Conservation (phyloP, 1,140 invertebrate species). For the Phymorhynchus buccinoides region DNA sequence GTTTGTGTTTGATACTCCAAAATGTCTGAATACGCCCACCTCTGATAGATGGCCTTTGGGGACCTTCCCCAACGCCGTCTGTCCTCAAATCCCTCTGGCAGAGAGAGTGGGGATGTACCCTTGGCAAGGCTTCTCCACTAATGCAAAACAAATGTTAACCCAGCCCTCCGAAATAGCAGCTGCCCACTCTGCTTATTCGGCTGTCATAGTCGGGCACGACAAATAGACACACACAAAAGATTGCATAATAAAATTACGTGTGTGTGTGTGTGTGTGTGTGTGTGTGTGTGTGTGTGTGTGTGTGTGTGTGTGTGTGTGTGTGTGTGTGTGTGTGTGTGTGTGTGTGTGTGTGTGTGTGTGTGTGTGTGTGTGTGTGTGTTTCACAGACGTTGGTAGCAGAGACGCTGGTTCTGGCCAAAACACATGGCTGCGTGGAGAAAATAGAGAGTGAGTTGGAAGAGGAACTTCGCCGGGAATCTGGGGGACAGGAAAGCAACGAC, state of each 20-base stretch:
- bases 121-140: background rate
- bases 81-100: no score
- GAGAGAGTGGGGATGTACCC: no score
- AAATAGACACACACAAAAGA: background rate
- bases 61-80: background rate
- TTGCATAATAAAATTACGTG: background rate
- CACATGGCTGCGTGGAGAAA: constrained; percentile 69
- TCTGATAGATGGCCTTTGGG: no score
- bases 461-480: constrained; percentile 62
- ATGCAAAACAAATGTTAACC: no score
- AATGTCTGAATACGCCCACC: no score
- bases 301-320: constrained; percentile 16
- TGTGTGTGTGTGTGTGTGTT: constrained; percentile 13
- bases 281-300: constrained; percentile 16
- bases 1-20: no score
- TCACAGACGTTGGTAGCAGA: constrained; percentile 67
- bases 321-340: background rate
- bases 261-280: constrained; percentile 22
- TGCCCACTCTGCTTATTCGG: background rate
- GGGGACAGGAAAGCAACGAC: constrained; percentile 48
- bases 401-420: constrained; percentile 67
- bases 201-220: background rate
- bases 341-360: background rate
- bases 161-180: no score
- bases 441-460: constrained; percentile 68